Percentiles rank a stretch among this genome's conserved stretches.
Conservation (phyloP, 2,797 vertebrate genomes). For the Pampus argenteus region DNA sequence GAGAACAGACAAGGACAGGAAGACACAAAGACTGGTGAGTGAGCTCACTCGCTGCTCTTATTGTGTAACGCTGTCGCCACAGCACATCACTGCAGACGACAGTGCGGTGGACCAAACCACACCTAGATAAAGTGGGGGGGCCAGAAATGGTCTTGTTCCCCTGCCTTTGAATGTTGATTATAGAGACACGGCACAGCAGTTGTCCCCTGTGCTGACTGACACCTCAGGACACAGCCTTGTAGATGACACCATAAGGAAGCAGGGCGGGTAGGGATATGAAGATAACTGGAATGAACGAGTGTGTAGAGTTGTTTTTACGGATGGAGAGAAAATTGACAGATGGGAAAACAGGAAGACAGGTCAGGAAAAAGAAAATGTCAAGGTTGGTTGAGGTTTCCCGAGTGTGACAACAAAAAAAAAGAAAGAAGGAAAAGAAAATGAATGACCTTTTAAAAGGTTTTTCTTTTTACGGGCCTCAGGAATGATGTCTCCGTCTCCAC, state of each 20-base stretch:
- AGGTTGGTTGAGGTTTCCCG: not conserved
- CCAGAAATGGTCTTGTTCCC: constrained; percentile 23
- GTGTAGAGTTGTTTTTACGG: not conserved
- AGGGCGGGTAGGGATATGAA: constrained; percentile 7
- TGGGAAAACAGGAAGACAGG: not conserved
- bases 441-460: constrained; percentile 57
- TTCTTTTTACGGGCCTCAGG: constrained; percentile 57
- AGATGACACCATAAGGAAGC: constrained; percentile 11
- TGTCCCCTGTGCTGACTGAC: constrained; percentile 15
- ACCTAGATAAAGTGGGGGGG: constrained; percentile 41
- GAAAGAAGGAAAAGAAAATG: constrained; percentile 2
- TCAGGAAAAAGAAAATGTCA: not conserved
- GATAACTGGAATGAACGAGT: constrained; percentile 16
- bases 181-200: constrained; percentile 35
- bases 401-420: constrained; percentile 10
- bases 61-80: constrained; percentile 62
- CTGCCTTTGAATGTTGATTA: constrained; percentile 46
- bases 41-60: constrained; percentile 66
- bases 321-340: not conserved
- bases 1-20: constrained; percentile 71
- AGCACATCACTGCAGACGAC: constrained; percentile 51
- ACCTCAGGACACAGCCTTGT: constrained; percentile 26
- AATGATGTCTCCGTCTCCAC: constrained; percentile 61
- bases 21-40: constrained; percentile 63
- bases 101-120: constrained; percentile 34